phyloP scores from a whole-genome alignment of 53 echinoderm and acorn worm species.

The Echinarachnius parma region DNA sequence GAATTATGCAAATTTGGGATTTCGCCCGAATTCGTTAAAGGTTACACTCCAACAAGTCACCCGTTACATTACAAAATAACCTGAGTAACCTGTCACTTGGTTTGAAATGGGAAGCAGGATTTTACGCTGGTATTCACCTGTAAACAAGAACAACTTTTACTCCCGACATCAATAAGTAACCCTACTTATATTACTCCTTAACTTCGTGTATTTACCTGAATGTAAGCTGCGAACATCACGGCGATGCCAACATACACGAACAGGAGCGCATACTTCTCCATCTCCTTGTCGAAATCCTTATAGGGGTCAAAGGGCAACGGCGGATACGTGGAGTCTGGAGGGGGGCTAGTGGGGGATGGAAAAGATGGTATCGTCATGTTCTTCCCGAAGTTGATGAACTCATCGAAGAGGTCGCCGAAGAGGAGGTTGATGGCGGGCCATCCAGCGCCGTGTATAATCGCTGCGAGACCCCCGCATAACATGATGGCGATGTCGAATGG shows the following conservation, averaged over 20 bases:
- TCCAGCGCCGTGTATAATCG: slow-evolving; percentile 67
- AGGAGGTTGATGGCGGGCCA: slow-evolving; percentile 72
- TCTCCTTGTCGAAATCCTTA: slow-evolving; percentile 52
- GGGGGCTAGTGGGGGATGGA: not conserved
- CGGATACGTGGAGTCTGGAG: slow-evolving; percentile 17
- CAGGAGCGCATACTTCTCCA: slow-evolving; percentile 58
- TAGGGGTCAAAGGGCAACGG: not conserved
- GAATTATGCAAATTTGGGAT: too few relatives aligned
- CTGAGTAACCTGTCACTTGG: too few relatives aligned
- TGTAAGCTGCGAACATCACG: slow-evolving; percentile 55
- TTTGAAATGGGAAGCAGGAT: too few relatives aligned
- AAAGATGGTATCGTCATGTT: not conserved
- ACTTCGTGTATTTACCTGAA: slow-evolving; percentile 44
- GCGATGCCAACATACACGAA: slow-evolving; percentile 70
- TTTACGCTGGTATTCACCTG: too few relatives aligned
- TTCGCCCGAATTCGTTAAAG: too few relatives aligned
- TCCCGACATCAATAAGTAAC: too few relatives aligned
- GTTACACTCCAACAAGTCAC: too few relatives aligned
- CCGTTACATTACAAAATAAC: too few relatives aligned
- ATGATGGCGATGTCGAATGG: slow-evolving; percentile 58
- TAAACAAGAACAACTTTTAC: too few relatives aligned
- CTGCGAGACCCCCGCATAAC: slow-evolving; percentile 57
- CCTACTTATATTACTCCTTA: too few relatives aligned
- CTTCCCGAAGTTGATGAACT: slow-evolving; percentile 54
- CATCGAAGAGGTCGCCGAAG: slow-evolving; percentile 72